Percentiles rank a stretch among this genome's conserved stretches.
Conservation (phyloP, 1,140 invertebrate species). For the Formica exsecta region DNA sequence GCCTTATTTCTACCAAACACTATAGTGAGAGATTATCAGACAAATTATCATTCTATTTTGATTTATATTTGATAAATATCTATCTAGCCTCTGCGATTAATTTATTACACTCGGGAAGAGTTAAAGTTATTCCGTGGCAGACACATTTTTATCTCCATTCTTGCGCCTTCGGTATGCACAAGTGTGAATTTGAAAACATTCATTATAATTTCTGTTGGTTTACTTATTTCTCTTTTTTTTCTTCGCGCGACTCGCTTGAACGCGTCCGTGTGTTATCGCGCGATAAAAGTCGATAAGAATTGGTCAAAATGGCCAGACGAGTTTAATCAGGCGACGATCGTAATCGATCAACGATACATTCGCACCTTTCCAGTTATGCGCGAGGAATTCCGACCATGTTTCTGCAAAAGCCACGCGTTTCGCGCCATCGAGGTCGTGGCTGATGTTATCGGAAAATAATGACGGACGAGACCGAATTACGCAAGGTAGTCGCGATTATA, state of each 20-base stretch:
- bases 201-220: neutral
- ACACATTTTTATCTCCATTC: neutral
- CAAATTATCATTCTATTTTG: too few species aligned
- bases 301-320: neutral
- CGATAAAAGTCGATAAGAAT: slow-evolving; percentile 30
- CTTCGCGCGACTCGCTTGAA: neutral
- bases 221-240: neutral
- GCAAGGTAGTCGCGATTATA: slow-evolving; percentile 35
- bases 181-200: neutral
- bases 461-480: neutral
- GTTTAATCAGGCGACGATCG: neutral
- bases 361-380: too few species aligned
- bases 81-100: too few species aligned
- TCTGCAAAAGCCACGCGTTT: neutral
- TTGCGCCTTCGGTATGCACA: neutral
- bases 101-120: too few species aligned
- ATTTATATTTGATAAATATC: too few species aligned
- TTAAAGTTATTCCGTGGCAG: neutral
- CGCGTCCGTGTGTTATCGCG: neutral
- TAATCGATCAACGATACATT: slow-evolving; percentile 11
- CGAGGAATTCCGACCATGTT: neutral
- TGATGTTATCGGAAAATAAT: slow-evolving; percentile 16
- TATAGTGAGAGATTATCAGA: neutral
- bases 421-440: neutral
- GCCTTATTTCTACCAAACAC: neutral